These are phyloP conservation scores for Festucalex cinctus DNA, from an alignment of 2,113 vertebrate species.

Conservation along the genomic window DNA sequence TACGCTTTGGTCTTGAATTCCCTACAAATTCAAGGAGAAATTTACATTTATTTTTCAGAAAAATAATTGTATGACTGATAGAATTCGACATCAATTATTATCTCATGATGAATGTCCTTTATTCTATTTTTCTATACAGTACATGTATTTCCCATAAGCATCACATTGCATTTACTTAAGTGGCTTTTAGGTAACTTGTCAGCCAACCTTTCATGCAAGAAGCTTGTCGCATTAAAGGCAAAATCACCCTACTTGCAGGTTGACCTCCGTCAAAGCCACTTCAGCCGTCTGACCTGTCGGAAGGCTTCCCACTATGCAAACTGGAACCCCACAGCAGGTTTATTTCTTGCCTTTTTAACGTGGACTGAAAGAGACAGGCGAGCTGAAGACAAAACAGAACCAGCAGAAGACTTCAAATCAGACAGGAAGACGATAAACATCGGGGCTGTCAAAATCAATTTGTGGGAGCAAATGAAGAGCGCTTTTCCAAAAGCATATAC, in stretches of 20 bases:
- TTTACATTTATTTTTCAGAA: too few species aligned
- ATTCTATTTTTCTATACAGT: not conserved
- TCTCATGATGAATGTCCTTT: too few species aligned
- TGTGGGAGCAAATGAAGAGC: not conserved
- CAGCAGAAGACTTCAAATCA: not conserved
- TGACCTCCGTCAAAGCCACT: not conserved
- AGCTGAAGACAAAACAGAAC: not conserved
- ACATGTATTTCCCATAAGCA: not conserved
- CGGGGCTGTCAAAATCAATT: not conserved
- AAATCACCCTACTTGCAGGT: not conserved
- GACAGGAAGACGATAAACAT: not conserved
- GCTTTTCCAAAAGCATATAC: not conserved
- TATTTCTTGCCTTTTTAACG: not conserved
- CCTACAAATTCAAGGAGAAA: too few species aligned
- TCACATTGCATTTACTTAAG: conserved; percentile 25
- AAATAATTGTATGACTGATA: too few species aligned
- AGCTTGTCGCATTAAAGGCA: too few species aligned
- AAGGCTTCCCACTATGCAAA: not conserved
- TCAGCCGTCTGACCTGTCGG: not conserved
- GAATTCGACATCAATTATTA: too few species aligned
- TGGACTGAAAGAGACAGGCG: not conserved
- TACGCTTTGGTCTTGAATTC: too few species aligned
- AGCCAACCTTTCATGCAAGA: conserved; percentile 64
- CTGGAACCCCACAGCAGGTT: not conserved
- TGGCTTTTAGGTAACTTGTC: conserved; percentile 68